Conservation (phyloP, 2,113 vertebrate genomes). For the Colius striatus region DNA sequence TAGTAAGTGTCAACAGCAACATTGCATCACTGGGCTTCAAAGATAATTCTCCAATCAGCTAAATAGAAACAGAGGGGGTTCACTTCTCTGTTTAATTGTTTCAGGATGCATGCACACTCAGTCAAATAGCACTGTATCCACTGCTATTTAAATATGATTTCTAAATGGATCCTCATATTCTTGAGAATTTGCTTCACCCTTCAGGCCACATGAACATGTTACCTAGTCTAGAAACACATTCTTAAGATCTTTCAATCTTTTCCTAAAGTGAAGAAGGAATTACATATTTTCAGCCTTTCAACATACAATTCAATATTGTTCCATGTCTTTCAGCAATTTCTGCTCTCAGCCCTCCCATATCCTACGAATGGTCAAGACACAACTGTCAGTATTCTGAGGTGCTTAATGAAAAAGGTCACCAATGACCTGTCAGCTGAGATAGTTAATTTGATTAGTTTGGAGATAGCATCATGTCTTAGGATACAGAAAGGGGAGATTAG, state of each 20-base stretch:
- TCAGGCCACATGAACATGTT: rapidly evolving
- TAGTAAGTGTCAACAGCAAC: not conserved
- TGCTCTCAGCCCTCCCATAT: not conserved
- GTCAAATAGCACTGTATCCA: not conserved
- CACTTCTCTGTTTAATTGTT: not conserved
- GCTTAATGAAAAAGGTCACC: not conserved
- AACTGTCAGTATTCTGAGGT: not conserved
- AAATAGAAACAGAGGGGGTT: not conserved
- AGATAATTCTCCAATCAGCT: not conserved
- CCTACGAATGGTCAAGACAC: not conserved
- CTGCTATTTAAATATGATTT: not conserved
- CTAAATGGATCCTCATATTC: not conserved
- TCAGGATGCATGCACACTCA: not conserved
- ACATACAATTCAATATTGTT: not conserved
- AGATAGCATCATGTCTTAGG: not conserved
- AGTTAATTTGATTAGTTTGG: not conserved
- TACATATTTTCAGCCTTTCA: not conserved
- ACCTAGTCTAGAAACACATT: not conserved
- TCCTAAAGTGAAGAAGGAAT: not conserved
- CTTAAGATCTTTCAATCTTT: not conserved
- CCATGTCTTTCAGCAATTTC: not conserved
- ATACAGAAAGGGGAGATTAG: not conserved
- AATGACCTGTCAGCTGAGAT: not conserved
- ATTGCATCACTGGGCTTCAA: not conserved
- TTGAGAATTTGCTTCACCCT: not conserved